Evolutionary conservation across 1,140 invertebrate species (phyloP), one percentile per base, ranked within the genome.

Genomic region (Formica selysi): DNA sequence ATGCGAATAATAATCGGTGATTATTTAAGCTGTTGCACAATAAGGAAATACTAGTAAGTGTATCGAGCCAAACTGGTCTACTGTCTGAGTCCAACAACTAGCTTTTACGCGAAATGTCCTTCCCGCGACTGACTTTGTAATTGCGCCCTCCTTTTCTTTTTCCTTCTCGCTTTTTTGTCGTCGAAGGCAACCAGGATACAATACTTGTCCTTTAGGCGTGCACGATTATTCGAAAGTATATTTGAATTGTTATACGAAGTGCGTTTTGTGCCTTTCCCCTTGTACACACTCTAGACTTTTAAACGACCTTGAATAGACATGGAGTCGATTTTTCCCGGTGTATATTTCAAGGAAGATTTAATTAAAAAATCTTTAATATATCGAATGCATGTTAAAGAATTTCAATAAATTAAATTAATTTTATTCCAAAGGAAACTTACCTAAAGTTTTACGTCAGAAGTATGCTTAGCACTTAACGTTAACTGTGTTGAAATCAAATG

Each of bases 211-310:
- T 71, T 83, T 38, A 81, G 26, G 51, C 78, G 32, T 19, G 51
- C 26, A 70, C 54, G 67, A 73, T 81, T 70, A 61, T 44, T 59
- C 79, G 68, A 83, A 83, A 74, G 79, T 61, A n/a, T 32, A n/a
- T 73, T 32, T 38, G 38, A 83, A 83, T 83, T 74, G 36, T 80
- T 61, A 38, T 59, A 41, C 76, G n/a, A 70, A 38, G 32, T 54
- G 76, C 8, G 79, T 44, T 73, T 74, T 74, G 54, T 16, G 36
- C 51, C 67, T 81, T 41, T 83, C 68, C n/a, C 79, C 38, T 62
- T 41, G 16, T 59, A 62, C n/a, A 51, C 11, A 26, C 13, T 36
- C 11, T 32, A 36, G 41, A 54, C 13, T 51, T 67, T 68, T 68
- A 11, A 79, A 54, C 19, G 61, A 78, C 29, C 41, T 79, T 68